Evolutionary conservation across 1,140 invertebrate genomes (phyloP), one percentile per base, ranked within the genome.

Genomic region (Centruroides sculpturatus): DNA sequence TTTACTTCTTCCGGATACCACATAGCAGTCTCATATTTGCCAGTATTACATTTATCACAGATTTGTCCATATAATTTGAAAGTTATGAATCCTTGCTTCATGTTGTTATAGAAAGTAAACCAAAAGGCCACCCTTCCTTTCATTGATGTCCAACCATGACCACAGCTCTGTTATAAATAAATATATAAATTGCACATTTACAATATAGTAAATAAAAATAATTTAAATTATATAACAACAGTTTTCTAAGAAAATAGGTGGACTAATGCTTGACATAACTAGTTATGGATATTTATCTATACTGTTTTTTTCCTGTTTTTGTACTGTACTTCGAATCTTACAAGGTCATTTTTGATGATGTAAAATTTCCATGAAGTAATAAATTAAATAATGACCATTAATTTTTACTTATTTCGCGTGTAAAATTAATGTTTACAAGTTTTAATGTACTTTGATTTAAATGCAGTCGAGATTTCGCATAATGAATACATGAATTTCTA

Each of bases 91-190:
- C 76, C 76, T n/a, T 51, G 35, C 7, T 59, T 51, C 13, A 3
- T 54, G 4, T 55, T 4, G 8, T 34, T 41, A 55, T 57, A 75
- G 70, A 55, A 76, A 59, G 55, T 73, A 56, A 73, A 77, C 75
- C 75, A 77, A 63, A 77, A 78, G 5, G 73, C 73, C 3, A 77
- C 75, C n/a, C 75, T 67, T 1, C 77, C 77, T 62, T 78, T 78
- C 77, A 78, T 78, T 1, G 75, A 77, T 4, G 77, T 78, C 77
- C 77, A 78, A 12, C 76, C 76, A 63, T 78, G 76, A 47, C 73
- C 74, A 59, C 75, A 78, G 13, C 71, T 67, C 74, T 76, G 55
- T 4, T 67, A 67, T 59, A 51, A 56, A 54, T 54, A 12, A 3
- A 47, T 5, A 59, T 11, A 54, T 41, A 54, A 11, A 35, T 35